Base-by-base conservation (phyloP, 2,888 invertebrate species). In the Panopea generosa region DNA sequence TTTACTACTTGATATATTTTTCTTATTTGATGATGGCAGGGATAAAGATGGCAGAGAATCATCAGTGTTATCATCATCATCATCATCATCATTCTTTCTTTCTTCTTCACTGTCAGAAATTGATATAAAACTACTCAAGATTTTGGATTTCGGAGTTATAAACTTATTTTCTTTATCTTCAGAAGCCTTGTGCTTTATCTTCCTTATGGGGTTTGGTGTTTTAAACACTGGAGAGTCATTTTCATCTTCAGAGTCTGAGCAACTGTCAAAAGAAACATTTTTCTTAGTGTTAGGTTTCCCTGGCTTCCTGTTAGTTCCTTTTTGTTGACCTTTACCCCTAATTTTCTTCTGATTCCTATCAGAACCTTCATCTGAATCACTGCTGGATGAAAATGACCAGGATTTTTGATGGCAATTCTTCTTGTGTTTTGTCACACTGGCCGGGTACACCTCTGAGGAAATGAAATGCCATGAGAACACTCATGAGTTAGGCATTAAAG, bases 401-500 rank as follows among this genome's bases (percentile, higher is more conserved):
- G 73, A 69, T 24, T 45, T 65, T 20, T 53, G 43, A 14, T 9
- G 38, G 22, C 62, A 59, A 16, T 62, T 65, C 57, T 66, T 68
- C 52, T 79, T 77, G 43, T 77, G 72, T 57, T 75, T 81, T 3
- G 68, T 77, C 3, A 75, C 77, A 69, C 76, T 79, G 26, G 24
- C 40, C 14, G 75, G 72, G 29, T 76, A 79, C 14, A 63, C 20
- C 18, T 71, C 79, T 79, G 60, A 6, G 67, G 52, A n/a, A 57
- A 16, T 29, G 14, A 40, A 14, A n/a, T 53, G 6, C 24, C n/a
- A n/a, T n/a, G n/a, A n/a, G n/a, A n/a, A n/a, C n/a, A n/a, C n/a
- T n/a, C n/a, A n/a, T n/a, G n/a, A n/a, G n/a, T n/a, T n/a, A n/a
- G n/a, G n/a, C n/a, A n/a, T n/a, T 33, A 33, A 33, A 33, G 33